phyloP scores from a whole-genome alignment of 2,888 invertebrate species.

The Athetis lepigone region DNA sequence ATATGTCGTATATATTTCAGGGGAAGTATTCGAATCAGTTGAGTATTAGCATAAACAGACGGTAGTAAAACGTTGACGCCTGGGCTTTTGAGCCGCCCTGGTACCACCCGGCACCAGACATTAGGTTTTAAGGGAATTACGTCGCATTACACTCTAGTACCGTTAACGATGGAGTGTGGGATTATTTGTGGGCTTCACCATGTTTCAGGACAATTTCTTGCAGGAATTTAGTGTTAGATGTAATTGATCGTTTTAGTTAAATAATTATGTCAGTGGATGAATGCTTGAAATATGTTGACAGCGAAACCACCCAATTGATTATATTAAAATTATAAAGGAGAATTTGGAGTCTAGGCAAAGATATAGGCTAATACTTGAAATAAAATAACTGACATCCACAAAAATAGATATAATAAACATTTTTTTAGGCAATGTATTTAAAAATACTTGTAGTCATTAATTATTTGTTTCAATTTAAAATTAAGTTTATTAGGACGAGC shows the following conservation, averaged over 20 bases:
- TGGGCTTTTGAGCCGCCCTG: conserved; percentile 55
- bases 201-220: conserved; percentile 16
- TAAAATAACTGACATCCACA: too few relatives aligned
- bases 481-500: too few relatives aligned
- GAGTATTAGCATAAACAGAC: conserved; percentile 69
- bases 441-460: too few relatives aligned
- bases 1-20: conserved; percentile 68
- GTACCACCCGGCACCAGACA: conserved; percentile 68
- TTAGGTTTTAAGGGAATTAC: conserved; percentile 67
- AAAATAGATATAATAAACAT: too few relatives aligned
- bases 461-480: too few relatives aligned
- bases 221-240: conserved; percentile 20
- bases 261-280: background rate
- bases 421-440: too few relatives aligned
- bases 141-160: conserved; percentile 58
- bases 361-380: too few relatives aligned
- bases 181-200: conserved; percentile 43
- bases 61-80: conserved; percentile 72
- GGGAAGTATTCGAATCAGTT: conserved; percentile 68
- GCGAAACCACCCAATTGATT: too few relatives aligned
- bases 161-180: conserved; percentile 44
- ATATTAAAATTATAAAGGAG: too few relatives aligned
- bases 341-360: too few relatives aligned
- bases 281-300: too few relatives aligned
- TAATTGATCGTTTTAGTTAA: background rate